Percentiles rank a stretch among this genome's conserved stretches.
Conservation (phyloP, 2,113 vertebrate species). For the Talpa occidentalis region DNA sequence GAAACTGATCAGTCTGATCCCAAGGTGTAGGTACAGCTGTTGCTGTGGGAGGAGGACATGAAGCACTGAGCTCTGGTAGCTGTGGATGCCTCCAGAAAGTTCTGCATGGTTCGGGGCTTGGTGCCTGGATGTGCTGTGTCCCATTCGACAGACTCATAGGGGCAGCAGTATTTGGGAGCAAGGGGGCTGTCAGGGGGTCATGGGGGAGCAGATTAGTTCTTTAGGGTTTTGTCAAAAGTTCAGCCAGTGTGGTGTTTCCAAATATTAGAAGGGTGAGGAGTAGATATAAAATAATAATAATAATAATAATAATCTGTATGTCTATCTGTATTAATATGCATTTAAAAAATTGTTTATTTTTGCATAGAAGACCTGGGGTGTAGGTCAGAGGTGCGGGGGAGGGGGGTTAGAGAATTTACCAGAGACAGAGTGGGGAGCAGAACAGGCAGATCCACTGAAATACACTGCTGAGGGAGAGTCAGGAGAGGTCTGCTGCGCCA, state of each 20-base stretch:
- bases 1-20: background rate
- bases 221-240: background rate
- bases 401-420: too few species aligned
- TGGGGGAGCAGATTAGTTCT: accelerated
- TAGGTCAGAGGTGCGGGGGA: too few species aligned
- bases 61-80: background rate
- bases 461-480: too few species aligned
- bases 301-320: too few species aligned
- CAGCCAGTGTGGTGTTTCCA: background rate
- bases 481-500: too few species aligned
- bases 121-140: too few species aligned
- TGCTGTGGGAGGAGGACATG: background rate
- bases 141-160: accelerated
- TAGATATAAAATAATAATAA: background rate
- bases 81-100: background rate
- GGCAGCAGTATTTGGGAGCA: accelerated
- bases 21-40: background rate
- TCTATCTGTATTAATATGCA: background rate
- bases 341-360: too few species aligned
- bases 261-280: background rate
- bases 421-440: too few species aligned
- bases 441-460: too few species aligned
- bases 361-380: too few species aligned
- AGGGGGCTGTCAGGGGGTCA: accelerated
- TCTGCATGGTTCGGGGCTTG: background rate